Base-by-base conservation (phyloP, 2,113 vertebrate species). In the Tragelaphus scriptus region DNA sequence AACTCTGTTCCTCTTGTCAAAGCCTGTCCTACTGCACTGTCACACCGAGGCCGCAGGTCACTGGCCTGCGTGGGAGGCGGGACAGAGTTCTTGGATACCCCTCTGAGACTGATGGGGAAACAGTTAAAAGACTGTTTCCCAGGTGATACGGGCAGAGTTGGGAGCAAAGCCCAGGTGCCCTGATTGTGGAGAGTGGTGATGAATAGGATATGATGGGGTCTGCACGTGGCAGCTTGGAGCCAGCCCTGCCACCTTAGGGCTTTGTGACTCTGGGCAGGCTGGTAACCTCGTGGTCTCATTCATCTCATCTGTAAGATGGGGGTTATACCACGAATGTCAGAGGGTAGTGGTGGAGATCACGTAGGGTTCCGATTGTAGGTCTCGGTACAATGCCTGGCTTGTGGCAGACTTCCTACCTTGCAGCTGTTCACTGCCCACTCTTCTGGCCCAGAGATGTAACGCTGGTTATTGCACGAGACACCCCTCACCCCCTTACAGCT, bases 41-140 rank as follows among this genome's bases (percentile, higher is more conserved):
- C 40, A 51, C 19, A 16, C 28, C 0, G 2, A n/a, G 71, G 56
- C 28, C 0, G 0, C 3, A 11, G 5, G 12, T 40, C 49, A 23
- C 19, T 6, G 14, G 56, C 63, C 80, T 17, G 71, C 7, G 61
- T 1, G 4, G 71, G 55, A 36, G 26, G 56, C 19, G 8, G 55
- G 47, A n/a, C 36, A 3, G 40, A 55, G 47, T 21, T 90, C 7
- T 3, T 23, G 36, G 25, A 26, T 32, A 2, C 15, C 36, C 40
- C 14, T 1, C 9, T 51, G 40, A 51, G 84, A 25, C 40, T 0
- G 0, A 19, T 23, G 32, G 61, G 61, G 56, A 80, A 79, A 32
- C 3, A 53, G 79, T 84, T 47, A 68, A 32, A 53, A 82, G 56
- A 30, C 55, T 56, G 5, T 58, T 44, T 90, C 30, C 40, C 47